Conservation (phyloP, 53 echinoderm and acorn worm genomes). For the Stichopus horrens region DNA sequence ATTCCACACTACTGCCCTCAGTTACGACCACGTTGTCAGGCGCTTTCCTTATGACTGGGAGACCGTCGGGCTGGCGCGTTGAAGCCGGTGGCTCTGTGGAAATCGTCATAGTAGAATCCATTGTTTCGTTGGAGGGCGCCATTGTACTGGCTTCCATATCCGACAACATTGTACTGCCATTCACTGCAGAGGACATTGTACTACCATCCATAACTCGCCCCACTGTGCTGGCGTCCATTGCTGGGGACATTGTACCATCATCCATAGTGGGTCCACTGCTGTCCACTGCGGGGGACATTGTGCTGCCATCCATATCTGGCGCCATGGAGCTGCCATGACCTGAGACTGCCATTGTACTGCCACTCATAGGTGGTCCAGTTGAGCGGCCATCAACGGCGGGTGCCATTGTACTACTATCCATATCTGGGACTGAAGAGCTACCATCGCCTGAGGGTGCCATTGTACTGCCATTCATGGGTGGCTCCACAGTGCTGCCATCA, state of each 20-base stretch:
- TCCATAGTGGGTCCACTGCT: background rate
- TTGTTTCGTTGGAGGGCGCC: conserved; percentile 32
- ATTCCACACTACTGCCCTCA: conserved; percentile 68
- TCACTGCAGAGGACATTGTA: conserved; percentile 47
- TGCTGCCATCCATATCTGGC: background rate
- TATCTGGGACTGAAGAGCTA: background rate
- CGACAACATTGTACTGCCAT: background rate
- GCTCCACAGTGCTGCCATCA: background rate
- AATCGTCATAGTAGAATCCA: conserved; percentile 31
- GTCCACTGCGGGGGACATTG: background rate
- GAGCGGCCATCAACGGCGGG: background rate
- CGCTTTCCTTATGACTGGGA: conserved; percentile 43
- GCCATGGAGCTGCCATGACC: background rate
- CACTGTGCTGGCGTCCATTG: background rate
- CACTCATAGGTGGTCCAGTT: background rate
- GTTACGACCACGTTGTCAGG: conserved; percentile 64
- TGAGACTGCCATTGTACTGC: background rate
- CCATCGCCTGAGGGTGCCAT: background rate
- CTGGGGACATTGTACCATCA: conserved; percentile 47
- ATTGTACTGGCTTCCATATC: conserved; percentile 43
- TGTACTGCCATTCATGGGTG: background rate
- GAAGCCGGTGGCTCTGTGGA: conserved; percentile 46
- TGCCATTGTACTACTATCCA: background rate
- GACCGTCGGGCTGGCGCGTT: conserved; percentile 21
- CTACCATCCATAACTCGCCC: conserved; percentile 15